Percentiles rank a stretch among this genome's conserved stretches.
These are phyloP conservation scores for Brachyhypopomus occidentalis DNA, from an alignment of 2,113 vertebrate genomes.

Conservation along the genomic window DNA sequence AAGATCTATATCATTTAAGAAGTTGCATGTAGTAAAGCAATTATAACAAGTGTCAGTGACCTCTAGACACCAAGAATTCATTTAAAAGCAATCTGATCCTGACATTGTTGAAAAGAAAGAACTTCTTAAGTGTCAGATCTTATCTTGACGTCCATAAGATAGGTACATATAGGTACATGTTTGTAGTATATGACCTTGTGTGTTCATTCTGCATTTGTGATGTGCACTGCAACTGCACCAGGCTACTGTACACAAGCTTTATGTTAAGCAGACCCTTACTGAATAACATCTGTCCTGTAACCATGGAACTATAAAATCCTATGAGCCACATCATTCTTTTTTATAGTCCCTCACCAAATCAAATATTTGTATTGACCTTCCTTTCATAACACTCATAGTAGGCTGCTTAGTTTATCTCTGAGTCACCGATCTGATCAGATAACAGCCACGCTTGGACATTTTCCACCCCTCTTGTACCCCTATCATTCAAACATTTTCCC, in stretches of 20 bases:
- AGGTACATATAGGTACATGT: too few species aligned
- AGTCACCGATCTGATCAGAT: not conserved
- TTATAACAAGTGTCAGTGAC: too few species aligned
- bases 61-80: too few species aligned
- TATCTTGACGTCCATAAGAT: too few species aligned
- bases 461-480: not conserved
- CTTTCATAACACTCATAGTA: not conserved
- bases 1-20: too few species aligned
- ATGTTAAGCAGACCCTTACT: not conserved
- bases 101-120: too few species aligned
- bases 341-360: constrained; percentile 8
- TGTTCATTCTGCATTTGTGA: not conserved
- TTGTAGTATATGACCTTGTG: not conserved
- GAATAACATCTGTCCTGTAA: constrained; percentile 15
- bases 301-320: not conserved
- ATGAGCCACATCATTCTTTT: not conserved
- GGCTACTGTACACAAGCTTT: not conserved
- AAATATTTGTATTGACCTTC: not conserved
- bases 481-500: not conserved
- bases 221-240: not conserved
- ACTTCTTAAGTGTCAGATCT: too few species aligned
- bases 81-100: too few species aligned
- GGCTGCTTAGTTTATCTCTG: not conserved
- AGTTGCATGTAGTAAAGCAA: too few species aligned
- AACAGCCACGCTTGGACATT: not conserved